Percentiles rank a stretch among this genome's conserved stretches.
Evolutionary conservation across 2,888 invertebrate genomes (phyloP).

Genomic region (Diarsia mendica): DNA sequence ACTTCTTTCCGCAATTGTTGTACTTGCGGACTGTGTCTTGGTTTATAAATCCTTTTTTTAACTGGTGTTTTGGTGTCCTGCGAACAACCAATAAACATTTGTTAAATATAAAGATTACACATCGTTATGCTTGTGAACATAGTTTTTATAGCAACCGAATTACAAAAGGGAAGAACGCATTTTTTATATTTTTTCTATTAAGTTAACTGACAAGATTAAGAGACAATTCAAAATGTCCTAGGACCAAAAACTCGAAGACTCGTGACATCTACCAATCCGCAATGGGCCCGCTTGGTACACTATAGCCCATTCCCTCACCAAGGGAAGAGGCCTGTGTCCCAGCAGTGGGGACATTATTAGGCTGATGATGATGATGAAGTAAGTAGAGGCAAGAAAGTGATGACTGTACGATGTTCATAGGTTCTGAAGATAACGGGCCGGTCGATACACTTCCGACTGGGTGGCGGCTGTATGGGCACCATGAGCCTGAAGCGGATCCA

Average conservation of each 20-base stretch:
- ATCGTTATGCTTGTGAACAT: not conserved
- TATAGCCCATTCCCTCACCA: too few relatives aligned
- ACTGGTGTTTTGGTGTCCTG: conserved; percentile 31
- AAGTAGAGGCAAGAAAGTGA: not conserved
- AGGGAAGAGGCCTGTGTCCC: too few relatives aligned
- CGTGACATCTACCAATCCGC: too few relatives aligned
- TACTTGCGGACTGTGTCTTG: conserved; percentile 10
- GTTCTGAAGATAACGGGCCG: conserved; percentile 84
- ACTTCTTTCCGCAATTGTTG: conserved; percentile 9
- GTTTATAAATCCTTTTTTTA: conserved; percentile 38
- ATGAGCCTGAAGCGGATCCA: conserved; percentile 80
- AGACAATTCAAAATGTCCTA: not conserved
- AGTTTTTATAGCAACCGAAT: not conserved
- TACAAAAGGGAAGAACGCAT: not conserved
- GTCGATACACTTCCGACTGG: conserved; percentile 81
- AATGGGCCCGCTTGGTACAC: too few relatives aligned
- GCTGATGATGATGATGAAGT: too few relatives aligned
- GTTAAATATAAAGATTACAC: not conserved
- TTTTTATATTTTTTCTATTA: not conserved
- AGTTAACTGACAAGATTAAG: not conserved
- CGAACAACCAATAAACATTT: conserved; percentile 23
- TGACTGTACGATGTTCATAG: conserved; percentile 64
- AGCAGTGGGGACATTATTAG: too few relatives aligned
- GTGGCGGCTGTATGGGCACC: conserved; percentile 73
- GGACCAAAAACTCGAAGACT: too few relatives aligned